Evolutionary conservation across 1,140 invertebrate genomes (phyloP), one percentile per base, ranked within the genome.

Genomic region (Cyclargus thomasi): DNA sequence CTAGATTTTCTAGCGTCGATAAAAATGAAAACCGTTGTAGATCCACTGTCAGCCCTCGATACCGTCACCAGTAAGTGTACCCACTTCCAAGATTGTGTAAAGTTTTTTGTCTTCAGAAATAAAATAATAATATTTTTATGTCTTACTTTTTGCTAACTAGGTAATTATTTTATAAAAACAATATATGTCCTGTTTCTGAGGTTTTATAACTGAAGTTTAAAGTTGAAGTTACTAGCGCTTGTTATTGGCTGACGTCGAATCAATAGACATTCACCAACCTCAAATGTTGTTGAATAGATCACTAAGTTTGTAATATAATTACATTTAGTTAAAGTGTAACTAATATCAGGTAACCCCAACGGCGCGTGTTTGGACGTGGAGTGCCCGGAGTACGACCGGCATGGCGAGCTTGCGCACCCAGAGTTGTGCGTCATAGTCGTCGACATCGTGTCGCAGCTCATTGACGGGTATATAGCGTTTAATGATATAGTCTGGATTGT

Each of bases 371-470:
- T 69, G 64, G 67, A 62, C 29, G 20, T 69, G 36, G 84, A 83
- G 63, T 81, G 78, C 68, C 75, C 72, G 23, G 81, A 82, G 67
- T 78, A 77, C 71, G 70, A 70, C 20, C 55, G 62, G 59, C 71
- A 75, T 66, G 80, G 78, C 29, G 80, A 81, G 63, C 74, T 91
- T 67, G 91, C 91, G 10, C 91, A 94, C 81, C 92, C 93, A 8
- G 92, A 92, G 55, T 82, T 94, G 4, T 94, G 93, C 70, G 86
- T 92, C 65, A 83, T 94, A 21, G 92, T 93, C 18, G 86, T 94
- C 18, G 91, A 94, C 69, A 86, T 94, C 22, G 85, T 94, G 18
- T 91, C 93, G 65, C 91, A 93, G 73, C 92, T 93, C 53, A 91
- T 92, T 22, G 83, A 93, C 76, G 92, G 82, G 84, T 88, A 66